Percentiles rank a stretch among this genome's conserved stretches.
These are phyloP conservation scores for Iselma pallidipennis DNA, from an alignment of 2,888 invertebrate species.

Conservation along the genomic window DNA sequence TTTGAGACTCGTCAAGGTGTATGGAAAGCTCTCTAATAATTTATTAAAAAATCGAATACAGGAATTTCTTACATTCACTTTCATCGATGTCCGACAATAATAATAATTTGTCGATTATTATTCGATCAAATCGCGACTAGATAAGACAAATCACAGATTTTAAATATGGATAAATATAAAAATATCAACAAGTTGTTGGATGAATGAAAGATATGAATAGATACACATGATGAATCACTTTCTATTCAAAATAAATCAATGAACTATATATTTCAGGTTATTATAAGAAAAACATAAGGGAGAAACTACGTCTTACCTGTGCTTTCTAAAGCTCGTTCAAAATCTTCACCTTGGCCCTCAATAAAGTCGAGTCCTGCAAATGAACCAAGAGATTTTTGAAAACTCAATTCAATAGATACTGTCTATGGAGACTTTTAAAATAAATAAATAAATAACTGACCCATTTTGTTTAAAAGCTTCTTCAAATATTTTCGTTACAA, in stretches of 20 bases:
- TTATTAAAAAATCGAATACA: no score
- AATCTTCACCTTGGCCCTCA: conserved; percentile 72
- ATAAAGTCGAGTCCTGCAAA: conserved; percentile 72
- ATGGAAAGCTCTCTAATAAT: no score
- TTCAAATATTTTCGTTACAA: conserved; percentile 2
- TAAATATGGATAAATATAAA: not conserved
- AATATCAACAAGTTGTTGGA: not conserved
- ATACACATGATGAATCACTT: not conserved
- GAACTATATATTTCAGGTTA: not conserved
- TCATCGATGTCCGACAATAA: no score
- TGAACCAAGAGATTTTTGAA: conserved; percentile 17
- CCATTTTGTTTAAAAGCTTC: not conserved
- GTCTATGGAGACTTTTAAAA: not conserved
- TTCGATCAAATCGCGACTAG: no score
- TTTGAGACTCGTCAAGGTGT: no score
- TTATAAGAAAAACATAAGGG: no score
- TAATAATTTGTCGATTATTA: no score
- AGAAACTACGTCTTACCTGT: conserved; percentile 60
- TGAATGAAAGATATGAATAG: not conserved
- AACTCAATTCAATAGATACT: not conserved
- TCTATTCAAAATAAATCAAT: not conserved
- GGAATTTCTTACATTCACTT: no score
- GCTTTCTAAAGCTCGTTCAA: conserved; percentile 72
- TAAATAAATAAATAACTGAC: not conserved
- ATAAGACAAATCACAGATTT: no score